Percentiles rank a stretch among this genome's conserved stretches.
These are phyloP conservation scores for Pantherophis alleghaniensis DNA, from an alignment of 2,797 vertebrate genomes.

Conservation along the genomic window DNA sequence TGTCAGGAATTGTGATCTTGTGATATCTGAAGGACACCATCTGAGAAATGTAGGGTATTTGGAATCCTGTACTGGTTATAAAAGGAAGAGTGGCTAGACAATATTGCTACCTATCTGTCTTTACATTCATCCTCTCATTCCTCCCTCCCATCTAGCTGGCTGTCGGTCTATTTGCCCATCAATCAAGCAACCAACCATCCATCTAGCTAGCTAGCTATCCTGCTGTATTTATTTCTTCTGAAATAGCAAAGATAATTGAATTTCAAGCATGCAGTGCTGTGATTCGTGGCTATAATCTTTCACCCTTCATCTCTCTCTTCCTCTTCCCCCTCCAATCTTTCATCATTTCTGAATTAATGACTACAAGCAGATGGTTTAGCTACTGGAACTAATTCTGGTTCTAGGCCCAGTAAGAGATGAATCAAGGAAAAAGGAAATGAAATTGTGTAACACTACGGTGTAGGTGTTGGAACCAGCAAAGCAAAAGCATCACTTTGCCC, in stretches of 20 bases:
- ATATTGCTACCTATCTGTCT: background rate
- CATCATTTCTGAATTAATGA: slow-evolving; percentile 3
- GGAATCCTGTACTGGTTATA: slow-evolving; percentile 40
- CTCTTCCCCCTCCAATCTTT: background rate
- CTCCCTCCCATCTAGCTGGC: background rate
- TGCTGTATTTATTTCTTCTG: slow-evolving; percentile 23
- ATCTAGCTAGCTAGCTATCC: slow-evolving; percentile 8
- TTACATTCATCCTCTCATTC: background rate
- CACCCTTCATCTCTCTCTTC: background rate
- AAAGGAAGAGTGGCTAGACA: slow-evolving; percentile 13
- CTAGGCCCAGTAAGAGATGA: background rate
- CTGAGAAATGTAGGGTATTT: background rate
- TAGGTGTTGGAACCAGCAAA: slow-evolving; percentile 16
- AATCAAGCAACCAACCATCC: background rate
- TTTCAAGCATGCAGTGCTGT: background rate
- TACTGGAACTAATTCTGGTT: background rate
- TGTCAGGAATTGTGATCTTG: background rate
- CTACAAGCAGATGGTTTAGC: slow-evolving; percentile 10
- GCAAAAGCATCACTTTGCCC: background rate
- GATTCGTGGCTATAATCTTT: background rate
- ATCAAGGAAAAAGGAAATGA: background rate
- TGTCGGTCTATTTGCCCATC: background rate
- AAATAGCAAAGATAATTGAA: background rate
- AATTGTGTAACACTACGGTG: background rate
- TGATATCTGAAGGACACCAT: background rate